Percentiles rank a stretch among this genome's conserved stretches.
Evolutionary conservation across 2,113 vertebrate genomes (phyloP).

Genomic region (Tringa solitaria): DNA sequence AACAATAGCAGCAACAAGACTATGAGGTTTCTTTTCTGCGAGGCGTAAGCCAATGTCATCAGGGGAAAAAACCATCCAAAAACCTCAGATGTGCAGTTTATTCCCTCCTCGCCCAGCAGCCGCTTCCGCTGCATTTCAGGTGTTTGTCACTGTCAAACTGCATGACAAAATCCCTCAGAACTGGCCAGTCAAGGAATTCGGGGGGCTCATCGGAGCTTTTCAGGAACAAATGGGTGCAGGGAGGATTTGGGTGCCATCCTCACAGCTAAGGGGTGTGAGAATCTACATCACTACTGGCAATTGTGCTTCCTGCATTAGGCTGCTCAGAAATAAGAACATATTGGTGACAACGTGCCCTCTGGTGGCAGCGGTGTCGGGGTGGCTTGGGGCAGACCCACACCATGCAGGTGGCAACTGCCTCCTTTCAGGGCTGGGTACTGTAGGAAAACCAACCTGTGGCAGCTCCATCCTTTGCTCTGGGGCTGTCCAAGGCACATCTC

Average conservation of each 20-base stretch:
- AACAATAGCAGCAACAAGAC: fast-evolving
- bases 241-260: neutral
- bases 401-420: neutral
- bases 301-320: fast-evolving
- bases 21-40: neutral
- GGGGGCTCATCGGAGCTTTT: neutral
- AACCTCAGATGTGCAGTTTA: neutral
- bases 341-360: constrained; percentile 24
- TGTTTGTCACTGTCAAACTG: neutral
- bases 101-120: neutral
- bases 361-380: neutral
- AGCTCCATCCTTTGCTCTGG: neutral
- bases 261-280: neutral
- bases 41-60: neutral
- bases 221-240: no score
- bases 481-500: neutral
- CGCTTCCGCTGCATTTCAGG: neutral
- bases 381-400: neutral
- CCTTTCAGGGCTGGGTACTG: neutral
- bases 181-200: neutral
- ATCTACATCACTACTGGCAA: fast-evolving
- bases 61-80: fast-evolving
- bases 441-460: neutral
- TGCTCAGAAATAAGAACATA: neutral
- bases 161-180: neutral